These are phyloP conservation scores for Sarcophaga bullata DNA, from an alignment of 1,140 invertebrate species.

Conservation along the genomic window DNA sequence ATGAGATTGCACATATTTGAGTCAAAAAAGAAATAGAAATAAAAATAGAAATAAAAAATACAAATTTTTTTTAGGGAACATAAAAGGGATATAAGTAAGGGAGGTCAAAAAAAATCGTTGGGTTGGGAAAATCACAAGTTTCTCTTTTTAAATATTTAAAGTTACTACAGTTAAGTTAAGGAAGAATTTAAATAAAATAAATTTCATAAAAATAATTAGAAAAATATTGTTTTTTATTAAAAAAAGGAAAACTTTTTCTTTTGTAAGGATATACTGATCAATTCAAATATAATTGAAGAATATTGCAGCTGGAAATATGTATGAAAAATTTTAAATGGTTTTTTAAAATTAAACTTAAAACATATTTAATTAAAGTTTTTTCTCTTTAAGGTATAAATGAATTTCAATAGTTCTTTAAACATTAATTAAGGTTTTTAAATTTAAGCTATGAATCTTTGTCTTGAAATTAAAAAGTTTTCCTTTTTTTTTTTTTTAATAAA, in stretches of 20 bases:
- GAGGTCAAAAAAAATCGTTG: slow-evolving; percentile 15
- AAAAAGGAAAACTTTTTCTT: slow-evolving; percentile 17
- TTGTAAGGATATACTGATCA: neutral
- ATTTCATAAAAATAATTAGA: neutral
- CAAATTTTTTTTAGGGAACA: neutral
- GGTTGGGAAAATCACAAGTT: slow-evolving; percentile 27
- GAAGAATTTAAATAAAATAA: neutral
- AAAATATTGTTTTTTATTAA: neutral
- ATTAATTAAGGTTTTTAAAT: too few relatives aligned
- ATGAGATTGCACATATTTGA: too few relatives aligned
- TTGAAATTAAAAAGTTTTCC: neutral
- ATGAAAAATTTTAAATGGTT: too few relatives aligned
- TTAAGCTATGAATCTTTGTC: too few relatives aligned
- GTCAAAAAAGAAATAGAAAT: too few relatives aligned
- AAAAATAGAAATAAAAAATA: too few relatives aligned
- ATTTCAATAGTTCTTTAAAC: too few relatives aligned
- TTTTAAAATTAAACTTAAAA: too few relatives aligned
- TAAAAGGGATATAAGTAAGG: neutral
- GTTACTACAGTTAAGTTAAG: neutral
- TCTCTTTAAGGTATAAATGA: too few relatives aligned
- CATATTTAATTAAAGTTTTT: too few relatives aligned
- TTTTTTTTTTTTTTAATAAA: neutral
- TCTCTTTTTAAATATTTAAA: neutral
- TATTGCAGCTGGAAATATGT: too few relatives aligned
- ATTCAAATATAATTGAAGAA: too few relatives aligned